A percentile compares a stretch with the other conserved stretches of the same genome.
Conservation (phyloP, 2,888 invertebrate genomes). For the Dendrolimus houi region DNA sequence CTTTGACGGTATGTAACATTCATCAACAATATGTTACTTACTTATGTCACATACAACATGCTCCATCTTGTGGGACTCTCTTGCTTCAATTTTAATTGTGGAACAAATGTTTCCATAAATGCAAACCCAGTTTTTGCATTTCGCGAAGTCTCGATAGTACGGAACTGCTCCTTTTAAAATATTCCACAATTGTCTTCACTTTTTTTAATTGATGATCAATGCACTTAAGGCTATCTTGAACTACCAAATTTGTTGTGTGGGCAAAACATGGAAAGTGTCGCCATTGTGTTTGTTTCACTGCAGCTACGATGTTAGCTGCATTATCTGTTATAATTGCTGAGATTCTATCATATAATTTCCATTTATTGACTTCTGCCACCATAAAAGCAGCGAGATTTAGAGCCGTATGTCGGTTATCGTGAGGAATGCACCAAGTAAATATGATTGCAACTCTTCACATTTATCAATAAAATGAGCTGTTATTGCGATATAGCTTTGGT, state of each 20-base stretch:
- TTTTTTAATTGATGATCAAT: constrained; percentile 3
- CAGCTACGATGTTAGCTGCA: not conserved
- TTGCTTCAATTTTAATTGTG: constrained; percentile 2
- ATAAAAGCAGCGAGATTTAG: not conserved
- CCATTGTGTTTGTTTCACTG: not conserved
- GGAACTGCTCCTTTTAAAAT: constrained; percentile 2
- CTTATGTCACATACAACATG: too few relatives aligned
- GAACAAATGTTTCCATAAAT: too few relatives aligned
- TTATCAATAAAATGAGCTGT: not conserved
- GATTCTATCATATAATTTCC: not conserved
- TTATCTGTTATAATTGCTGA: not conserved
- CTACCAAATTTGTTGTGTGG: not conserved
- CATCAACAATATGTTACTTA: too few relatives aligned
- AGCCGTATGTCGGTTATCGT: not conserved
- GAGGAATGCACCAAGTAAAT: not conserved
- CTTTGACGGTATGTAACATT: too few relatives aligned
- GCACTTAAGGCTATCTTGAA: not conserved
- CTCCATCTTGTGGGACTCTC: constrained; percentile 1
- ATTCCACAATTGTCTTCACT: constrained; percentile 4
- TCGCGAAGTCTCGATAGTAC: constrained; percentile 1
- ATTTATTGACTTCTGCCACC: not conserved
- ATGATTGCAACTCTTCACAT: not conserved
- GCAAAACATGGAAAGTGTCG: not conserved
- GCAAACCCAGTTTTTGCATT: too few relatives aligned
- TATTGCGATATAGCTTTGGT: not conserved